These are phyloP conservation scores for Boleophthalmus pectinirostris DNA, from an alignment of 2,113 vertebrate species.

Conservation along the genomic window DNA sequence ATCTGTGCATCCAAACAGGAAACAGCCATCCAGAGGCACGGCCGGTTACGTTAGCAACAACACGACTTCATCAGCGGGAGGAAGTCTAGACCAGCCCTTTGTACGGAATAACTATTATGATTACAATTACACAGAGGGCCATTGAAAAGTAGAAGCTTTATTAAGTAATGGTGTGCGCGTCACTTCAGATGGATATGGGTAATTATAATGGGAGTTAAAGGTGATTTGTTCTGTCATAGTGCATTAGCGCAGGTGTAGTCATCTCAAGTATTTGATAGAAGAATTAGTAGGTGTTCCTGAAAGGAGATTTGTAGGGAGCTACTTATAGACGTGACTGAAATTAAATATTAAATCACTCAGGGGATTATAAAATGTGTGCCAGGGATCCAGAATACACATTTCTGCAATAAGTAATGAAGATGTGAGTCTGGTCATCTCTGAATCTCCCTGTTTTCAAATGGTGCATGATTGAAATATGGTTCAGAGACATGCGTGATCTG, in stretches of 20 bases:
- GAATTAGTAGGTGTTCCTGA: too few relatives aligned
- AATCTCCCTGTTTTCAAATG: too few relatives aligned
- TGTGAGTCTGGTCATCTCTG: too few relatives aligned
- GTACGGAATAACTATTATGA: neutral
- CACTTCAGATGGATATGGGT: neutral
- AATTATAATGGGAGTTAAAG: slow-evolving; percentile 1
- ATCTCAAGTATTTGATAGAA: neutral
- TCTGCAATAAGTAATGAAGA: too few relatives aligned
- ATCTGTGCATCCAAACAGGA: slow-evolving; percentile 65
- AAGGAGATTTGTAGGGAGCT: too few relatives aligned
- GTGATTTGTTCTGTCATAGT: neutral
- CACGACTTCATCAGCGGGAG: neutral
- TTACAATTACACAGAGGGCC: neutral
- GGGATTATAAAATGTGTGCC: too few relatives aligned
- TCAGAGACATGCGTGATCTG: too few relatives aligned
- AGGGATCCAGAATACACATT: too few relatives aligned
- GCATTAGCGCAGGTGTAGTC: neutral
- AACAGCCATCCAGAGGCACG: slow-evolving; percentile 24
- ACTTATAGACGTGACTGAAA: too few relatives aligned
- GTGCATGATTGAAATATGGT: too few relatives aligned
- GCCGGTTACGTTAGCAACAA: slow-evolving; percentile 9
- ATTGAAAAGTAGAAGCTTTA: neutral
- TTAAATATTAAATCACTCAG: too few relatives aligned
- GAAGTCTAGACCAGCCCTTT: neutral
- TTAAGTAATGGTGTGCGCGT: neutral